Evolutionary conservation across 2,888 invertebrate species (phyloP).

Genomic region (Flexamia atlantica): DNA sequence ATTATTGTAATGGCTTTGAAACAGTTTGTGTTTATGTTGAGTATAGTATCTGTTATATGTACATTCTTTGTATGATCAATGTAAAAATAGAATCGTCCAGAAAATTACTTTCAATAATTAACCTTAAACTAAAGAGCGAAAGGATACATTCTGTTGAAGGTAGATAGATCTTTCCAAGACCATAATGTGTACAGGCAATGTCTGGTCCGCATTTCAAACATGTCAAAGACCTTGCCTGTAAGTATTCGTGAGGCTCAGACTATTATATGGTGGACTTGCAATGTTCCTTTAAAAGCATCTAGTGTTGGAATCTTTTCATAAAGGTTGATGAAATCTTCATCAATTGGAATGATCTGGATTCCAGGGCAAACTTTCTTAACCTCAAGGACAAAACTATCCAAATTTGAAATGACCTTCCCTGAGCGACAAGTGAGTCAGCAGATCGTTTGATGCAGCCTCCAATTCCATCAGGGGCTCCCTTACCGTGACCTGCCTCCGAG

Average conservation of each 20-base stretch:
- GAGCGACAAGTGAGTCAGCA: conserved; percentile 66
- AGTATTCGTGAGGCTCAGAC: conserved; percentile 30
- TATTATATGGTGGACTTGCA: conserved; percentile 55
- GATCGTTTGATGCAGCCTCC: conserved; percentile 71
- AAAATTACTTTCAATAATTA: conserved; percentile 44
- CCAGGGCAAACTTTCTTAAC: conserved; percentile 35
- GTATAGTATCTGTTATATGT: conserved; percentile 28
- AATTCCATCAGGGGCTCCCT: conserved; percentile 72
- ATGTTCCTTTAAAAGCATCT: conserved; percentile 63
- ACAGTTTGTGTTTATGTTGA: conserved; percentile 39
- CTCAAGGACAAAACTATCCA: conserved; percentile 22
- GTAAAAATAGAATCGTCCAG: conserved; percentile 38
- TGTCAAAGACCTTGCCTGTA: conserved; percentile 42
- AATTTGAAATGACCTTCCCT: conserved; percentile 60
- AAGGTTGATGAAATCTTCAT: conserved; percentile 36
- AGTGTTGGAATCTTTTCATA: conserved; percentile 51
- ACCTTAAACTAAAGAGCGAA: conserved; percentile 39
- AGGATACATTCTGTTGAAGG: conserved; percentile 55
- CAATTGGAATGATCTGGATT: conserved; percentile 51
- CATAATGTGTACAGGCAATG: conserved; percentile 40
- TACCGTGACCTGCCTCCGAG: too few relatives aligned
- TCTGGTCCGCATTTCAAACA: conserved; percentile 31
- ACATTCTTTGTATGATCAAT: conserved; percentile 34
- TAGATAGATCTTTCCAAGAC: conserved; percentile 50
- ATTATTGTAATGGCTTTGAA: conserved; percentile 18